phyloP scores from a whole-genome alignment of 53 echinoderm and acorn worm species.

The Astropecten irregularis region DNA sequence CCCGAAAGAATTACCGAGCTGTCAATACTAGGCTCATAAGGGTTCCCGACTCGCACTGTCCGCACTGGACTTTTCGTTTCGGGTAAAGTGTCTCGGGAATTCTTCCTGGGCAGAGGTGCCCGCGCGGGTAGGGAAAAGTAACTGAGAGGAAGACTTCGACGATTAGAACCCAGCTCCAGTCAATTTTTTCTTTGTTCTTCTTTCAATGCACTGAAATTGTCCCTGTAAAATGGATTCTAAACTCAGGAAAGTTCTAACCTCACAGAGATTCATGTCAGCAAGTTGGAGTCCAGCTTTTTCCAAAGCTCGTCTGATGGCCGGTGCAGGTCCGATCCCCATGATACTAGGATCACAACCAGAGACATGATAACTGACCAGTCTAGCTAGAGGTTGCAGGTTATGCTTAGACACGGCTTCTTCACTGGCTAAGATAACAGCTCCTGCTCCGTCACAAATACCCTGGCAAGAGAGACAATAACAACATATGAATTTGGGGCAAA shows the following conservation, averaged over 20 bases:
- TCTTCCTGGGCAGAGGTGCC: too few species aligned
- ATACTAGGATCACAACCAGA: constrained; percentile 93
- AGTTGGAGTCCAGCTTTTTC: constrained; percentile 78
- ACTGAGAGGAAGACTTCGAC: too few species aligned
- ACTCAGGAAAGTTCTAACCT: constrained; percentile 61
- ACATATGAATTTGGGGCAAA: not conserved
- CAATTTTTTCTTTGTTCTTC: too few species aligned
- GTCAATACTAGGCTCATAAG: too few species aligned
- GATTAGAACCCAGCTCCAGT: too few species aligned
- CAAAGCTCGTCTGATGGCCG: constrained; percentile 75
- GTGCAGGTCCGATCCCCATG: constrained; percentile 97
- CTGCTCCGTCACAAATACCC: constrained; percentile 99
- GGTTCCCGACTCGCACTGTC: too few species aligned
- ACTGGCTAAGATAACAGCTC: constrained; percentile 85
- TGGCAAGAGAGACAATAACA: constrained; percentile 15
- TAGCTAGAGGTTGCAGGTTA: constrained; percentile 79
- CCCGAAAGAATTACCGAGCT: too few species aligned
- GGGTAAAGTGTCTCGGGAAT: too few species aligned
- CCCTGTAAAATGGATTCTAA: too few species aligned
- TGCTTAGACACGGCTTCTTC: constrained; percentile 90
- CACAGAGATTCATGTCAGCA: constrained; percentile 85
- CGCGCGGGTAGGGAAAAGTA: too few species aligned
- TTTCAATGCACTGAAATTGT: too few species aligned
- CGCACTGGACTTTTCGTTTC: too few species aligned
- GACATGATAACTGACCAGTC: constrained; percentile 91